phyloP scores from a whole-genome alignment of 2,888 invertebrate species.

The Phyto melanocephala region DNA sequence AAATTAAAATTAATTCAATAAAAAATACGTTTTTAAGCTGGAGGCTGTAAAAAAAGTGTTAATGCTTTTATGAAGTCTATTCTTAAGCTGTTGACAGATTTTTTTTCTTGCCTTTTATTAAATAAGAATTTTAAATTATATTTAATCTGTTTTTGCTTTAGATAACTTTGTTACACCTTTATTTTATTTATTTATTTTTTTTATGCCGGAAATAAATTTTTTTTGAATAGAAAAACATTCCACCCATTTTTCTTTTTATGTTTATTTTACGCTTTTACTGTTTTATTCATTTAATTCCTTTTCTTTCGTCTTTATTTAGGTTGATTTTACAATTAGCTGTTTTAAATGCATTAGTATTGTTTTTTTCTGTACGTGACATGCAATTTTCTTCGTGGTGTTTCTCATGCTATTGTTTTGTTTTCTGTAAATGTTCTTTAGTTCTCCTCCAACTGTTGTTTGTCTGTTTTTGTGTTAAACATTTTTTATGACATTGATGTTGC shows the following conservation, averaged over 20 bases:
- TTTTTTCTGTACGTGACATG: slow-evolving; percentile 51
- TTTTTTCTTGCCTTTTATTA: neutral
- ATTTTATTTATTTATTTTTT: too few relatives aligned
- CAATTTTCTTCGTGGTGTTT: neutral
- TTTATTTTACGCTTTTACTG: neutral
- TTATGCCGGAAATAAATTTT: neutral
- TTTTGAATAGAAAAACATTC: neutral
- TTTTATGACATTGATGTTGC: slow-evolving; percentile 15
- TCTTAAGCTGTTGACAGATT: neutral
- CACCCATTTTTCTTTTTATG: neutral
- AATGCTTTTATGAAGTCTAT: slow-evolving; percentile 24
- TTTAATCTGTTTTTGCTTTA: neutral
- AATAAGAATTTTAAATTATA: slow-evolving; percentile 18
- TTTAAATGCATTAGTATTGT: slow-evolving; percentile 56
- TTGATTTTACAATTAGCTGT: slow-evolving; percentile 58
- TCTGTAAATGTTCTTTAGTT: neutral
- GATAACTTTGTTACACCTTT: neutral
- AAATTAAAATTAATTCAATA: slow-evolving; percentile 26
- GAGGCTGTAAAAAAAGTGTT: slow-evolving; percentile 5
- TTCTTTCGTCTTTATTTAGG: slow-evolving; percentile 12
- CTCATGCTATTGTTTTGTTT: neutral
- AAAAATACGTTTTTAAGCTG: neutral
- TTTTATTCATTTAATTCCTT: neutral
- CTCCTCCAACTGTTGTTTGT: neutral
- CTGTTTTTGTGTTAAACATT: neutral